A percentile compares a stretch with the other conserved stretches of the same genome.
Conservation (phyloP, 1,140 invertebrate genomes). For the Portunus trituberculatus region DNA sequence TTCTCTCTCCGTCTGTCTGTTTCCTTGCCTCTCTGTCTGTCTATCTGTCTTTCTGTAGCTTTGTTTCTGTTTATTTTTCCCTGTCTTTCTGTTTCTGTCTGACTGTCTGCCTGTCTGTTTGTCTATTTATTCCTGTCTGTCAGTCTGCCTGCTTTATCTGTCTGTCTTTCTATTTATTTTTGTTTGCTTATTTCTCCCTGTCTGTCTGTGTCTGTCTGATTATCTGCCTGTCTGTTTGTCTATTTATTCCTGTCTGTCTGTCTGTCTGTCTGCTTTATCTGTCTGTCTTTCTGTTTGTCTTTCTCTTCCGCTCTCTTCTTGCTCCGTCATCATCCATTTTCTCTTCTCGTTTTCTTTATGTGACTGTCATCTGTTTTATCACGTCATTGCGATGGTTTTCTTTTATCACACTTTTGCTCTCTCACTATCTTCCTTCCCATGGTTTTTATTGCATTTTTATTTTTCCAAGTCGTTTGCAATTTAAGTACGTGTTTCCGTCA, state of each 20-base stretch:
- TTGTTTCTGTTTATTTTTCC: too few species aligned
- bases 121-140: neutral
- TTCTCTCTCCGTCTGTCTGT: neutral
- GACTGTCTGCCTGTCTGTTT: neutral
- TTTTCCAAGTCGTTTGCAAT: too few species aligned
- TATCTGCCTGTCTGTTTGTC: neutral
- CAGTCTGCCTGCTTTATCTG: neutral
- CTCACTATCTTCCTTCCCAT: neutral
- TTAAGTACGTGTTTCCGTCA: too few species aligned
- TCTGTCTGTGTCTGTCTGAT: neutral
- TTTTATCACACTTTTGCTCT: neutral
- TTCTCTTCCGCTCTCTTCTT: neutral
- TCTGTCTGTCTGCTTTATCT: neutral
- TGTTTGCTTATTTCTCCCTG: neutral
- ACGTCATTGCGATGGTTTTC: neutral
- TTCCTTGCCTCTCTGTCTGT: neutral
- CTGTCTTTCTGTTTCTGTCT: neutral
- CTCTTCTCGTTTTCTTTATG: neutral
- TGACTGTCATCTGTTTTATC: neutral
- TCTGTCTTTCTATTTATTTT: neutral
- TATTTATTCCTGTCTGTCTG: neutral
- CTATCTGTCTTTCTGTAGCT: too few species aligned
- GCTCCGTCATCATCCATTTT: too few species aligned
- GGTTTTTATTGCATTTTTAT: too few species aligned
- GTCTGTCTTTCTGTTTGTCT: neutral